Evolutionary conservation across 2,888 invertebrate species (phyloP), one percentile per base, ranked within the genome.

Genomic region (Athetis lepigone): DNA sequence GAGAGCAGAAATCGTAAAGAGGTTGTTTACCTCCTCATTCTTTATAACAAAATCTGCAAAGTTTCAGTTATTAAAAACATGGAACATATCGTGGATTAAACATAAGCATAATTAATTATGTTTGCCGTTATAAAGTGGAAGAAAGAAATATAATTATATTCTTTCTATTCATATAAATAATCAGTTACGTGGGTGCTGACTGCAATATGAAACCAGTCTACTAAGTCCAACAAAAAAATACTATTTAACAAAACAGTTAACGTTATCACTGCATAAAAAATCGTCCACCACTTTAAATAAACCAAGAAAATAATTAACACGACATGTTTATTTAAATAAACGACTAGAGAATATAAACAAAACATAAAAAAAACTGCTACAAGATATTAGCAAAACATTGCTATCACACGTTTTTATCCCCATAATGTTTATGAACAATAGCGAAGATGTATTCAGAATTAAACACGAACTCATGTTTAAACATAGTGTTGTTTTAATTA

Each of bases 401-500:
- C 7, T 47, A 47, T 75, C 76, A 29, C 72, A 72, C 72, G 72
- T 72, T 75, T 72, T 71, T 75, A 66, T 73, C 69, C 70, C 51
- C 61, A 71, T 63, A 70, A 72, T 56, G 72, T 65, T 81, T 77
- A 78, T 79, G 72, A 70, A 62, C 62, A 66, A 68, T 61, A 71
- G 66, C 81, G 85, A 87, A 79, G 84, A 65, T 65, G 50, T 71
- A n/a, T 49, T 40, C 29, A 84, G 79, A 80, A 85, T 87, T 72
- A 86, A 83, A 64, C 76, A 74, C 39, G 51, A 74, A 46, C 59
- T 54, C 42, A 81, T 84, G 71, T 78, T 83, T 73, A 84, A 82
- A 81, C 82, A 85, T 86, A 43, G 23, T 61, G 67, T 71, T 72
- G 43, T 72, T 81, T 86, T 85, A 87, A 87, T 88, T 84, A 80